phyloP scores from a whole-genome alignment of 2,888 invertebrate species.

The Drosophila falleni region DNA sequence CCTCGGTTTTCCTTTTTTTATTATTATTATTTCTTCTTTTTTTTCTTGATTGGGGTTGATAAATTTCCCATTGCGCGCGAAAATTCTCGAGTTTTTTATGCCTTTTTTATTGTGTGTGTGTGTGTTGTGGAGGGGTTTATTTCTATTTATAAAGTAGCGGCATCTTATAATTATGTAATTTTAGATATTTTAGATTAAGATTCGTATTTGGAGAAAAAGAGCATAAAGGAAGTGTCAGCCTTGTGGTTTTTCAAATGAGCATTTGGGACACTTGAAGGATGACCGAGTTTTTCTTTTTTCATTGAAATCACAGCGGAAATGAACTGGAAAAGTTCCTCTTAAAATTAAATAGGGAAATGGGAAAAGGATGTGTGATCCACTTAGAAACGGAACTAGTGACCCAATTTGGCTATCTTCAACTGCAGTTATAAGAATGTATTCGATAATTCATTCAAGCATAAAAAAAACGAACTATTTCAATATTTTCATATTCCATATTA shows the following conservation, averaged over 20 bases:
- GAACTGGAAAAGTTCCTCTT: constrained; percentile 60
- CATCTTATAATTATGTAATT: constrained; percentile 76
- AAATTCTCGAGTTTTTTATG: constrained; percentile 78
- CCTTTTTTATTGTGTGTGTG: constrained; percentile 38
- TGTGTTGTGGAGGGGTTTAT: constrained; percentile 45
- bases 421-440: too few species aligned
- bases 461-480: too few species aligned
- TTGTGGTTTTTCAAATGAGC: constrained; percentile 44
- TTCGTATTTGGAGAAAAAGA: constrained; percentile 22
- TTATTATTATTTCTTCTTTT: constrained; percentile 34
- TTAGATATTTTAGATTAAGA: constrained; percentile 47
- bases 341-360: not conserved
- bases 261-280: constrained; percentile 27
- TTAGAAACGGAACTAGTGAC: constrained; percentile 61
- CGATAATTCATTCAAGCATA: too few species aligned
- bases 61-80: constrained; percentile 73
- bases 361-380: constrained; percentile 58
- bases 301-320: constrained; percentile 53
- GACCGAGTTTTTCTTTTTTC: constrained; percentile 45
- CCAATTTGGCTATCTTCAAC: constrained; percentile 29
- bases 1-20: constrained; percentile 44
- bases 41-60: constrained; percentile 64
- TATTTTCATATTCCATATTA: too few species aligned
- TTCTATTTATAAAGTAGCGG: constrained; percentile 26
- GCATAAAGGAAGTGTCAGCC: constrained; percentile 66